These are phyloP conservation scores for Pachyseris speciosa DNA, from an alignment of 64 coral and sea anemone species.

Conservation along the genomic window DNA sequence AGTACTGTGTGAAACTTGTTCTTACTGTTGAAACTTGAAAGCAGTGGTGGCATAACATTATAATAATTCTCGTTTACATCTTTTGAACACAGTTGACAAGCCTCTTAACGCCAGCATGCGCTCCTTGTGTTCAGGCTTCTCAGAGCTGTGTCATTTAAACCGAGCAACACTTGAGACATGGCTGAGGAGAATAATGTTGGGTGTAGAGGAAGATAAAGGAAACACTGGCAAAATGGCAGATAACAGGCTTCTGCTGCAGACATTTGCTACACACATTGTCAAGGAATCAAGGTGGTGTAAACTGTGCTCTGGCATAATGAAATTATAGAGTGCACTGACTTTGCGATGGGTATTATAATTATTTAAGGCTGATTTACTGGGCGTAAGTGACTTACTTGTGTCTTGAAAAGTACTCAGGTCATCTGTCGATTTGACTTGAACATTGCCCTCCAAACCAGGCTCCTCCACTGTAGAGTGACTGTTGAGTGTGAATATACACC, in stretches of 20 bases:
- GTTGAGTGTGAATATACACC: too few relatives aligned
- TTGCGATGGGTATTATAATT: too few relatives aligned
- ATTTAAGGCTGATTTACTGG: too few relatives aligned
- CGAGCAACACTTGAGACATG: constrained; percentile 64
- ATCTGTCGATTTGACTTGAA: too few relatives aligned
- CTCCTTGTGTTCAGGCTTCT: constrained; percentile 62
- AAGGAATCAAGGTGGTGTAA: constrained; percentile 72
- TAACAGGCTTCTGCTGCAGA: constrained; percentile 89
- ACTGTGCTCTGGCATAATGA: neutral
- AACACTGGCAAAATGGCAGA: constrained; percentile 99
- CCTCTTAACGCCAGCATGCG: constrained; percentile 64
- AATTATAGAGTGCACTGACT: too few relatives aligned
- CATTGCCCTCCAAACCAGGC: too few relatives aligned
- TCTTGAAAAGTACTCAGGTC: too few relatives aligned
- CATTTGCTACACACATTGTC: constrained; percentile 84
- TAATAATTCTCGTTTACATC: neutral
- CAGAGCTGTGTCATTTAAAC: constrained; percentile 43
- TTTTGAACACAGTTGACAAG: constrained; percentile 90
- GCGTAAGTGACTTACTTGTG: too few relatives aligned
- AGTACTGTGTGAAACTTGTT: too few relatives aligned
- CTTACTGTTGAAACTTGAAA: too few relatives aligned
- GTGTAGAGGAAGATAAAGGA: constrained; percentile 89
- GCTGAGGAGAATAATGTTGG: constrained; percentile 91
- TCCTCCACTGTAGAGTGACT: too few relatives aligned
- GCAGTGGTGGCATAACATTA: too few relatives aligned